Conservation (phyloP, 2,797 vertebrate species). For the Synanceia verrucosa region DNA sequence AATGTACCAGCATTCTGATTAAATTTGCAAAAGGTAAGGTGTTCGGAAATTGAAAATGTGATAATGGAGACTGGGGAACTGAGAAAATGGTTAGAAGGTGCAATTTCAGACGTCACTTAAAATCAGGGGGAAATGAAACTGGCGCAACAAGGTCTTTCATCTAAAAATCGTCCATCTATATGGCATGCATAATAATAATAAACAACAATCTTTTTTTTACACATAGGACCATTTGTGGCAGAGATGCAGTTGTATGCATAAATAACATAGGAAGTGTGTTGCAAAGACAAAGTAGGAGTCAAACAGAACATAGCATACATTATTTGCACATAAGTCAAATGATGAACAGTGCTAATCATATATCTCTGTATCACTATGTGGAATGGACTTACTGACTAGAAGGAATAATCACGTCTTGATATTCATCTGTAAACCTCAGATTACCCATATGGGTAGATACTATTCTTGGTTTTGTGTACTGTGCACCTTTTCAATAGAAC, state of each 20-base stretch:
- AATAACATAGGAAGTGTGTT: neutral
- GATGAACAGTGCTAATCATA: neutral
- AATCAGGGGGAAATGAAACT: slow-evolving; percentile 11
- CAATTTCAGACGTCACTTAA: slow-evolving; percentile 14
- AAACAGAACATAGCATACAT: neutral
- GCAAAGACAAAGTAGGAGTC: neutral
- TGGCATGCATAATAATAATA: neutral
- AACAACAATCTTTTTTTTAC: neutral
- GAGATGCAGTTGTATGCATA: neutral
- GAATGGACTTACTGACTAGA: neutral
- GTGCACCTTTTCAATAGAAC: neutral
- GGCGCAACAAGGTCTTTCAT: neutral
- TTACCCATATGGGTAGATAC: neutral
- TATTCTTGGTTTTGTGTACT: neutral
- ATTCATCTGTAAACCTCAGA: neutral
- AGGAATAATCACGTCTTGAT: neutral
- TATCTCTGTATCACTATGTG: neutral
- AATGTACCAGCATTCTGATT: slow-evolving; percentile 7
- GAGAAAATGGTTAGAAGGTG: neutral
- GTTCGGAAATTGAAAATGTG: slow-evolving; percentile 32
- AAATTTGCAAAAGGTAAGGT: slow-evolving; percentile 20
- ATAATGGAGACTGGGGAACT: neutral
- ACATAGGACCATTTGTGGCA: neutral
- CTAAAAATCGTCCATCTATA: neutral
- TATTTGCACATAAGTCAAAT: neutral